phyloP scores from a whole-genome alignment of 2,888 invertebrate species.

The Chloroclysta siterata region DNA sequence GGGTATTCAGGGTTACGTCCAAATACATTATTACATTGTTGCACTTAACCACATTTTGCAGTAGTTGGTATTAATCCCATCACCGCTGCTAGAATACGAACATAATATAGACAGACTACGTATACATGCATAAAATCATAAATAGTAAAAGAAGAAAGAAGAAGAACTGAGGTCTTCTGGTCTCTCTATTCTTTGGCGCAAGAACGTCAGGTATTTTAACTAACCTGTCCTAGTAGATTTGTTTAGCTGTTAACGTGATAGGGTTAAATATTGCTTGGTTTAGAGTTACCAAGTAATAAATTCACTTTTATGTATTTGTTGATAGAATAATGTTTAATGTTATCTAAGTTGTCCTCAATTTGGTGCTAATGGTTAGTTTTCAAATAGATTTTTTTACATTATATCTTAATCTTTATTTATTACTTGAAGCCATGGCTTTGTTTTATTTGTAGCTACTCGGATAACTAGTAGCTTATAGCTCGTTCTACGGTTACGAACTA shows the following conservation, averaged over 20 bases:
- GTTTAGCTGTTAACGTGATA: conserved; percentile 24
- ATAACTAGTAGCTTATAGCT: too few species aligned
- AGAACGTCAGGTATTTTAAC: conserved; percentile 28
- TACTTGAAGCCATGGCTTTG: too few species aligned
- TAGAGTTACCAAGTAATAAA: conserved; percentile 2
- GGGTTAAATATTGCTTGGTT: conserved; percentile 21
- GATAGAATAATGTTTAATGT: not conserved
- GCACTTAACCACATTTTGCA: too few species aligned
- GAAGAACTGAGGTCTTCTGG: conserved; percentile 3
- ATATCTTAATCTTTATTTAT: too few species aligned
- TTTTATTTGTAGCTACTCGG: too few species aligned
- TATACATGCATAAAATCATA: too few species aligned
- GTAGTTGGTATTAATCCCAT: too few species aligned
- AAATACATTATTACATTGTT: too few species aligned
- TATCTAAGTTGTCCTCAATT: not conserved
- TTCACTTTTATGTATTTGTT: conserved; percentile 7
- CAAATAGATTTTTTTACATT: not conserved
- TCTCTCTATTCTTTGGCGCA: conserved; percentile 14
- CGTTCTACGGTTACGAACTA: too few species aligned
- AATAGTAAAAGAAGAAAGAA: not conserved
- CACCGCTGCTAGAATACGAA: too few species aligned
- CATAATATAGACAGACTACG: too few species aligned
- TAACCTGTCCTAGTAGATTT: conserved; percentile 27
- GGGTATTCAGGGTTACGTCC: too few species aligned
- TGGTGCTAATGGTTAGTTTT: not conserved